These are phyloP conservation scores for Apis laboriosa DNA, from an alignment of 1,140 invertebrate genomes.

Conservation along the genomic window DNA sequence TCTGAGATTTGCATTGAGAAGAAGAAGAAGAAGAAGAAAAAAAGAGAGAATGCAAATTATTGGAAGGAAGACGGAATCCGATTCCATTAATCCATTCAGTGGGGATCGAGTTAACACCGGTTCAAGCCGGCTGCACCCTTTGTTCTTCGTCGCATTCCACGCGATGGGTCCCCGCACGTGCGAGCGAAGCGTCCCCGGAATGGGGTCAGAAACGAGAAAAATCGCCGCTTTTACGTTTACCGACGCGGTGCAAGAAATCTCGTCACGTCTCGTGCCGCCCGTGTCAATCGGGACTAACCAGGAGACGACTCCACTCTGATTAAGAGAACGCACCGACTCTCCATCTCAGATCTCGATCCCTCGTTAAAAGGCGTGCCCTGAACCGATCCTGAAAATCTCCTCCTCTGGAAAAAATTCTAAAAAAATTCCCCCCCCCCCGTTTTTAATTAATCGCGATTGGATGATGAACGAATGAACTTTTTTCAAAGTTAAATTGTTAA, in stretches of 20 bases:
- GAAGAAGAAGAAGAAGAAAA: too few species aligned
- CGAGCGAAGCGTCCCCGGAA: constrained; percentile 34
- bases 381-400: neutral
- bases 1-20: too few species aligned
- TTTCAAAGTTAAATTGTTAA: too few species aligned
- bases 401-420: too few species aligned
- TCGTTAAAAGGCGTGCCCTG: neutral
- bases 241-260: constrained; percentile 27
- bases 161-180: constrained; percentile 22
- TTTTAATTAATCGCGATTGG: too few species aligned
- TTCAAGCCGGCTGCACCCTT: constrained; percentile 36
- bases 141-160: constrained; percentile 45
- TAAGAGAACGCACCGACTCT: neutral
- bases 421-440: neutral
- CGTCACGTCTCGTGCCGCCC: constrained; percentile 27
- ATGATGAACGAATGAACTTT: too few species aligned
- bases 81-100: constrained; percentile 30
- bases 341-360: neutral
- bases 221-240: constrained; percentile 27
- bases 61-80: too few species aligned
- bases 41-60: too few species aligned
- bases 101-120: constrained; percentile 42
- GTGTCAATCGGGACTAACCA: constrained; percentile 19
- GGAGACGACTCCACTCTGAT: neutral
- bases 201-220: constrained; percentile 47